A percentile compares a stretch with the other conserved stretches of the same genome.
phyloP scores from a whole-genome alignment of 2,797 vertebrate species.

The Scyliorhinus canicula region DNA sequence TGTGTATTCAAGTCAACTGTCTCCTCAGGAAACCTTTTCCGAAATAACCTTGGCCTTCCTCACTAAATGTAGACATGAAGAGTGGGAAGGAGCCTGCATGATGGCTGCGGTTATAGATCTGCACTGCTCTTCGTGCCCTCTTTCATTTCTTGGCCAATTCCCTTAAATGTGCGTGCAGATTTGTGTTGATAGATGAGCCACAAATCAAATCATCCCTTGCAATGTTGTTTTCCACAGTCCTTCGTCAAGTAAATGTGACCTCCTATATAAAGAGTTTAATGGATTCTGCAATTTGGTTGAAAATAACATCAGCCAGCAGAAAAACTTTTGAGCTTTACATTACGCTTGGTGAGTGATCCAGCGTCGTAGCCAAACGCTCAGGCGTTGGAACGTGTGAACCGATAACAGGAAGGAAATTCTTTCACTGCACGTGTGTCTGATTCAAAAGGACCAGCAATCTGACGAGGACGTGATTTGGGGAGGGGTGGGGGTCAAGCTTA shows the following conservation, averaged over 20 bases:
- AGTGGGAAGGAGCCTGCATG: neutral
- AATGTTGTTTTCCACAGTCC: neutral
- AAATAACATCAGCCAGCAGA: neutral
- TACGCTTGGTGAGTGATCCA: neutral
- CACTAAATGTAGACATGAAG: neutral
- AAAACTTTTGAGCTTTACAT: neutral
- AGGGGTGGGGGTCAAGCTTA: neutral
- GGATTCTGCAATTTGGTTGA: neutral
- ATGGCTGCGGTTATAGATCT: neutral
- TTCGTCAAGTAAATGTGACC: neutral
- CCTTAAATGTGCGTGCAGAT: neutral
- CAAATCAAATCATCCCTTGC: slow-evolving; percentile 10
- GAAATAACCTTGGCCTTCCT: slow-evolving; percentile 2
- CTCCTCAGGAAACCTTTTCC: neutral
- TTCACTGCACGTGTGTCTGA: neutral
- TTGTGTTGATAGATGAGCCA: neutral
- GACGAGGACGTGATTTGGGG: neutral
- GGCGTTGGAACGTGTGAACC: neutral
- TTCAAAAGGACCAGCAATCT: neutral
- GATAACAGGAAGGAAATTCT: neutral
- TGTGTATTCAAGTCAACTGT: slow-evolving; percentile 8
- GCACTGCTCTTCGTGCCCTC: neutral
- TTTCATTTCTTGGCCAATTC: slow-evolving; percentile 5
- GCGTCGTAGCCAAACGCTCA: neutral
- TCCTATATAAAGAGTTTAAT: neutral